These are phyloP conservation scores for Synergus umbraculus DNA, from an alignment of 2,888 invertebrate genomes.

Conservation along the genomic window DNA sequence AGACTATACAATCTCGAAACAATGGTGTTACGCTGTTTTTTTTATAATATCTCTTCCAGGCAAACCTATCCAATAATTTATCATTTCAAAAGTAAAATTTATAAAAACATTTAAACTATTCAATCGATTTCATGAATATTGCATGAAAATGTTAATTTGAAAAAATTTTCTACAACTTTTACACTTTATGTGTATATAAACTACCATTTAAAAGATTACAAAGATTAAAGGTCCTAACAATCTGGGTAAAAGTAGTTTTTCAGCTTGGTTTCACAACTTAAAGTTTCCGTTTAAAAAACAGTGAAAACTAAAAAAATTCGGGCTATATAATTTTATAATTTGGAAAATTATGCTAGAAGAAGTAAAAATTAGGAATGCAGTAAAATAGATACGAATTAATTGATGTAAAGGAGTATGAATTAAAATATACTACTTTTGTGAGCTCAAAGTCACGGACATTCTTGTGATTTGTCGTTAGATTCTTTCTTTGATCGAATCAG, in stretches of 20 bases:
- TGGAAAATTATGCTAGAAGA: no score
- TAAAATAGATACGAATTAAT: neutral
- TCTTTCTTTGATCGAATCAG: neutral
- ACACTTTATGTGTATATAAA: neutral
- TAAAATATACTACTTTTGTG: neutral
- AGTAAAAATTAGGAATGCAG: neutral
- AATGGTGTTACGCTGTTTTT: neutral
- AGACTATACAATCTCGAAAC: neutral
- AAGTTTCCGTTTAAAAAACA: no score
- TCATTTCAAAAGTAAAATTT: neutral
- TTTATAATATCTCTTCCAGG: neutral
- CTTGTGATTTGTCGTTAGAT: neutral
- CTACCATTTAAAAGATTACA: neutral
- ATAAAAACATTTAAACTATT: neutral
- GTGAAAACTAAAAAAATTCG: no score
- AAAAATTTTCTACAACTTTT: neutral
- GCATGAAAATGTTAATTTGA: neutral
- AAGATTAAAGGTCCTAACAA: neutral
- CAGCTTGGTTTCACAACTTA: no score
- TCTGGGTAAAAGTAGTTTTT: neutral
- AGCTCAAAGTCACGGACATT: neutral
- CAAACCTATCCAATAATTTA: neutral
- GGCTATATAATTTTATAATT: no score
- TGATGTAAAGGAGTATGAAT: neutral
- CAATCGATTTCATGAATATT: neutral